These are phyloP conservation scores for Argyrosomus regius DNA, from an alignment of 2,797 vertebrate genomes.

Conservation along the genomic window DNA sequence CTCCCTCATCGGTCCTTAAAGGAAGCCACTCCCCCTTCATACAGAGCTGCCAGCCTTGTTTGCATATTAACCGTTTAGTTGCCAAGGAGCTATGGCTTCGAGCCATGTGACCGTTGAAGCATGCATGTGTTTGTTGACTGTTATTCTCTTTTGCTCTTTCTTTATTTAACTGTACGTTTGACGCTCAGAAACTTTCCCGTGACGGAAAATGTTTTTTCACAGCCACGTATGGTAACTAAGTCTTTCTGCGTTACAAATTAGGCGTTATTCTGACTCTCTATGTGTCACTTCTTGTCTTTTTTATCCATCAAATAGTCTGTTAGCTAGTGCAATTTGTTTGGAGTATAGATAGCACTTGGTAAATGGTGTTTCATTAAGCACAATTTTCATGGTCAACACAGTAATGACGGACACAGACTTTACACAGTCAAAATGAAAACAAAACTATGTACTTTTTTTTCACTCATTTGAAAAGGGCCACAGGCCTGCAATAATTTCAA, in stretches of 20 bases:
- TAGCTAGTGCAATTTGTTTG: background rate
- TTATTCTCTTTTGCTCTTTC: constrained; percentile 13
- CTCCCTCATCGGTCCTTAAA: constrained; percentile 68
- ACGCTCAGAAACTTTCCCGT: background rate
- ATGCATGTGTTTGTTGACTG: constrained; percentile 49
- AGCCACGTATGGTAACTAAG: background rate
- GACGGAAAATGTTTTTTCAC: background rate
- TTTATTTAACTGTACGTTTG: constrained; percentile 15
- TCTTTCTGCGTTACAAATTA: background rate
- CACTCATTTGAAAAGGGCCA: background rate
- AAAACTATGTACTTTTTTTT: background rate
- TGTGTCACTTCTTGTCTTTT: background rate
- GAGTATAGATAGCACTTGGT: background rate
- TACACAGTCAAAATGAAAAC: too few relatives aligned
- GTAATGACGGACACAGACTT: background rate
- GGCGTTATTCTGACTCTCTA: background rate
- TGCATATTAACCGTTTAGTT: constrained; percentile 89
- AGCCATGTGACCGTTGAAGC: constrained; percentile 76
- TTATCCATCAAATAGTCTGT: background rate
- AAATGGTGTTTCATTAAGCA: too few relatives aligned
- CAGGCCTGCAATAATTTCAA: background rate
- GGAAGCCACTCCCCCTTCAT: constrained; percentile 77
- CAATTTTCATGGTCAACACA: background rate
- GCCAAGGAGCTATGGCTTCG: constrained; percentile 74
- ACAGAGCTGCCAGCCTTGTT: constrained; percentile 78